Conservation (phyloP, 2,113 vertebrate genomes). For the Lycocorax pyrrhopterus region DNA sequence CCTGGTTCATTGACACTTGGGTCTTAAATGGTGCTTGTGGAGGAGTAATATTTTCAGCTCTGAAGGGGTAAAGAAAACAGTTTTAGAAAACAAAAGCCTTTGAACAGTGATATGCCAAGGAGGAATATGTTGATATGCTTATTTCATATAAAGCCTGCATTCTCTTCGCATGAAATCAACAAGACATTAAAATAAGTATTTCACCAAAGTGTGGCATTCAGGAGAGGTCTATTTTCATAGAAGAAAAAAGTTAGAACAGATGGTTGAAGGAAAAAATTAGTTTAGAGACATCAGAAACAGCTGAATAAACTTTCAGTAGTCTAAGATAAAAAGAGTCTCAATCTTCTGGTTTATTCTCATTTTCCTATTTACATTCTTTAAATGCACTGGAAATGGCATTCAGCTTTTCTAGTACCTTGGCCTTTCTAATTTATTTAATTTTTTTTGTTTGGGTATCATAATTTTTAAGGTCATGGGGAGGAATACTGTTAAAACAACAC, state of each 20-base stretch:
- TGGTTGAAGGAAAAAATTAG: slow-evolving; percentile 70
- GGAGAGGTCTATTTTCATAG: slow-evolving; percentile 68
- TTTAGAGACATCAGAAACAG: slow-evolving; percentile 76
- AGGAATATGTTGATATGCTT: slow-evolving; percentile 62
- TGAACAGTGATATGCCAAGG: slow-evolving; percentile 31
- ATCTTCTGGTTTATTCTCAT: slow-evolving; percentile 45
- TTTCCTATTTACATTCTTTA: slow-evolving; percentile 61
- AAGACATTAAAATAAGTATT: slow-evolving; percentile 71
- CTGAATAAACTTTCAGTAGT: slow-evolving; percentile 77
- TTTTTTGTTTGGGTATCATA: neutral
- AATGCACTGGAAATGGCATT: neutral
- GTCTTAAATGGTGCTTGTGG: slow-evolving; percentile 67
- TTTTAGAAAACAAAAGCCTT: slow-evolving; percentile 37
- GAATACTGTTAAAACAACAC: neutral
- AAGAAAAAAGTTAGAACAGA: slow-evolving; percentile 66
- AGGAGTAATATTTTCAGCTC: slow-evolving; percentile 69
- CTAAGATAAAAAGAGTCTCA: slow-evolving; percentile 36
- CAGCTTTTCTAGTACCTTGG: neutral
- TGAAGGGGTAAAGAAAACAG: slow-evolving; percentile 74
- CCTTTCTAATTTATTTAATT: neutral
- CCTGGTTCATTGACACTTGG: slow-evolving; percentile 73
- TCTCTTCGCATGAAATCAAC: slow-evolving; percentile 67
- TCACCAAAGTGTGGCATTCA: slow-evolving; percentile 61
- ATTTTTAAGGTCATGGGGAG: neutral
- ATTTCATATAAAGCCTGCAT: slow-evolving; percentile 53